A percentile compares a stretch with the other conserved stretches of the same genome.
phyloP scores from a whole-genome alignment of 2,888 invertebrate genomes.

The Tiphia femorata region DNA sequence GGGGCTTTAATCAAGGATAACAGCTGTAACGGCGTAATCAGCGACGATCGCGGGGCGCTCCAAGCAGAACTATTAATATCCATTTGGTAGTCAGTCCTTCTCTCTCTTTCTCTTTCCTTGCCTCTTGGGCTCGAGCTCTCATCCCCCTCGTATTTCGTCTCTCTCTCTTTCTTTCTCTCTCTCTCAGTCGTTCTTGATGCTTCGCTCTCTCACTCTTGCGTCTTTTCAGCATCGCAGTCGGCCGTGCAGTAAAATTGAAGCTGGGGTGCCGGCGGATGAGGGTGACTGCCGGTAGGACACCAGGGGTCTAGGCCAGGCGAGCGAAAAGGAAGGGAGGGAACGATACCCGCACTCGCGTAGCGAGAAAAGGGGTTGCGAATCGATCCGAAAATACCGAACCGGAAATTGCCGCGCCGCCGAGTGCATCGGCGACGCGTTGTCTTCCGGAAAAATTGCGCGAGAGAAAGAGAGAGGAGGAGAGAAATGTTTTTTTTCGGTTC shows the following conservation, averaged over 20 bases:
- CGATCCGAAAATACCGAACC: conserved; percentile 55
- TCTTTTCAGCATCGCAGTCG: conserved; percentile 25
- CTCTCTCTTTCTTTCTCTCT: background rate
- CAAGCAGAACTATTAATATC: conserved; percentile 60
- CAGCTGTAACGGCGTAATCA: conserved; percentile 62
- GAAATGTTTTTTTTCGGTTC: too few relatives aligned
- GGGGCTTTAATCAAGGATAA: conserved; percentile 61
- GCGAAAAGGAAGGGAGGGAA: conserved; percentile 10
- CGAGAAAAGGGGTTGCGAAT: conserved; percentile 55
- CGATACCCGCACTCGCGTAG: conserved; percentile 28
- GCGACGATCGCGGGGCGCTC: conserved; percentile 56
- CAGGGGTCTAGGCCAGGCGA: conserved; percentile 12
- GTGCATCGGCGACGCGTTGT: too few relatives aligned
- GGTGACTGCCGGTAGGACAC: conserved; percentile 30
- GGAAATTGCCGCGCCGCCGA: conserved; percentile 39
- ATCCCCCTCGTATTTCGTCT: background rate
- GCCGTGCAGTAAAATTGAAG: conserved; percentile 34
- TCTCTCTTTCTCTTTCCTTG: conserved; percentile 15
- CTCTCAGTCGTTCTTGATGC: background rate
- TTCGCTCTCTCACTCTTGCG: background rate
- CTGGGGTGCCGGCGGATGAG: conserved; percentile 25
- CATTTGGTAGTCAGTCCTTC: conserved; percentile 52
- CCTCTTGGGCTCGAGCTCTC: background rate
- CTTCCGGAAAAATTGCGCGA: too few relatives aligned
- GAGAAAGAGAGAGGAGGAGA: too few relatives aligned